Evolutionary conservation across 2,113 vertebrate genomes (phyloP).

Genomic region (Neodon shergylaensis): DNA sequence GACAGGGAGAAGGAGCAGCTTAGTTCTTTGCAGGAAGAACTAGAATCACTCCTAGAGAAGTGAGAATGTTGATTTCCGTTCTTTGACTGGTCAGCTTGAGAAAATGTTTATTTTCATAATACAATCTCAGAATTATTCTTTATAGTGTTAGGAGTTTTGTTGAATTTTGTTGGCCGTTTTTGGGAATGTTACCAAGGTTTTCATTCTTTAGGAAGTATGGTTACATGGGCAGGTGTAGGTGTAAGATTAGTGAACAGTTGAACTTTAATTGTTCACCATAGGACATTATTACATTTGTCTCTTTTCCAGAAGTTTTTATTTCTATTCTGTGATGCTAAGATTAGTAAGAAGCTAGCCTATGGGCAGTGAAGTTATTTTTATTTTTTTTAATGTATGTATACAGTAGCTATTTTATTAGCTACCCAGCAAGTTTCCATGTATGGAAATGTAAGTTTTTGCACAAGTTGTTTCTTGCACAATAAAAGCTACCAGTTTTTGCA

Average conservation of each 20-base stretch:
- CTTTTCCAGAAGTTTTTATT: conserved; percentile 32
- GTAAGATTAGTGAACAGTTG: not conserved
- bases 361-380: not conserved
- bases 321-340: not conserved
- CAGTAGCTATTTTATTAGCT: conserved; percentile 16
- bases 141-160: not conserved
- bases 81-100: not conserved
- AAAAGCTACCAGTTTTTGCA: conserved; percentile 66
- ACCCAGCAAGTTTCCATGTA: not conserved
- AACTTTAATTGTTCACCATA: not conserved
- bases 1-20: conserved; percentile 97
- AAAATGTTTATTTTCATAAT: conserved; percentile 21
- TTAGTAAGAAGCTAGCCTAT: conserved; percentile 10
- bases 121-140: not conserved
- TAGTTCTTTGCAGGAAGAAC: conserved; percentile 96
- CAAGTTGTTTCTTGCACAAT: conserved; percentile 62
- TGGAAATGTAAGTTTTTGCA: conserved; percentile 39
- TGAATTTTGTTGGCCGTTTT: conserved; percentile 37
- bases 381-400: not conserved
- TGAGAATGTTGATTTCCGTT: conserved; percentile 69
- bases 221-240: conserved; percentile 8
- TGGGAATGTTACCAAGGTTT: conserved; percentile 1
- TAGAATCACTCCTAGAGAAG: conserved; percentile 96
- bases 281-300: not conserved
- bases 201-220: conserved; percentile 37